Evolutionary conservation across 2,113 vertebrate genomes (phyloP).

Genomic region (Apteryx owenii): DNA sequence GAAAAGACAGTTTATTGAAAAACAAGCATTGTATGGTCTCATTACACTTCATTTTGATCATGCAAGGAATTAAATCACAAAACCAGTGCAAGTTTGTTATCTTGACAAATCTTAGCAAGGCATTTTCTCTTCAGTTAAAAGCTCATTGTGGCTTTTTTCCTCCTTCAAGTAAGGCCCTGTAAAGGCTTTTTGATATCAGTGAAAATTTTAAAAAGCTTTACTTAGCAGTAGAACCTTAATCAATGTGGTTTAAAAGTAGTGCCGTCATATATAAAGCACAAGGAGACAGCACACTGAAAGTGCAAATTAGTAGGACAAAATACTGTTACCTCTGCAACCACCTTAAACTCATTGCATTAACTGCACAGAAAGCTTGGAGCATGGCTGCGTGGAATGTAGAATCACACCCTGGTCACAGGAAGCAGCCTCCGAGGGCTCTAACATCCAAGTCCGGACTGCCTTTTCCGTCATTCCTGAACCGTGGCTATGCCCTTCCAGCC

Average conservation of each 20-base stretch:
- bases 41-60: conserved; percentile 55
- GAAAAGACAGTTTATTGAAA: conserved; percentile 32
- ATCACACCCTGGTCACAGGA: background rate
- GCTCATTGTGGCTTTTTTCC: conserved; percentile 56
- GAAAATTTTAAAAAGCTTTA: conserved; percentile 69
- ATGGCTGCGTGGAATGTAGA: background rate
- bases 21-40: conserved; percentile 8
- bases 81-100: conserved; percentile 54
- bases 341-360: conserved; percentile 23
- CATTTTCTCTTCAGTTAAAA: conserved; percentile 64
- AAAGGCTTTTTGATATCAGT: conserved; percentile 62
- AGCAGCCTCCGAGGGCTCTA: background rate
- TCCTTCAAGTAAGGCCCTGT: conserved; percentile 40
- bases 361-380: background rate
- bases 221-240: conserved; percentile 67
- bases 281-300: conserved; percentile 45
- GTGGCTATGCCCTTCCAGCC: background rate
- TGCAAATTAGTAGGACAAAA: conserved; percentile 63
- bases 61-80: conserved; percentile 56
- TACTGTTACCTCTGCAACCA: conserved; percentile 42
- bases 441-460: background rate
- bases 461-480: background rate
- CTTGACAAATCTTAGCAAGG: conserved; percentile 63
- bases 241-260: conserved; percentile 59
- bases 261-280: conserved; percentile 16